Evolutionary conservation across 2,888 invertebrate genomes (phyloP), one percentile per base, ranked within the genome.

Genomic region (Pasiphila rectangulata): DNA sequence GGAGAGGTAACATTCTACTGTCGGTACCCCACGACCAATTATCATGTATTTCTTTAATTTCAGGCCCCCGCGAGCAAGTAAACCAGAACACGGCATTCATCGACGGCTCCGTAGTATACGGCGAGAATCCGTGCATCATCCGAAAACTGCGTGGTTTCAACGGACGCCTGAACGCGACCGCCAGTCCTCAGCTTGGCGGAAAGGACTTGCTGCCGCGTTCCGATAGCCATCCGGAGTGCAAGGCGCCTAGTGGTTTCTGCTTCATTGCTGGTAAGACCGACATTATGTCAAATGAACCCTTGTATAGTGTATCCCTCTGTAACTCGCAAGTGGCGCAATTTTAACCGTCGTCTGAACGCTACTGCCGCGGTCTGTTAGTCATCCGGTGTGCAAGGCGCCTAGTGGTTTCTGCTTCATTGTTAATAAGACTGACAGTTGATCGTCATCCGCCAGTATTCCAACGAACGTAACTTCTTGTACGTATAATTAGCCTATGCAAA

Each of bases 1-100:
- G n/a, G n/a, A n/a, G n/a, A n/a, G n/a, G n/a, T n/a, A n/a, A n/a
- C n/a, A n/a, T n/a, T n/a, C n/a, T n/a, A n/a, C n/a, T n/a, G n/a
- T n/a, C n/a, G n/a, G n/a, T n/a, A n/a, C n/a, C n/a, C n/a, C n/a
- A n/a, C 15, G 6, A 23, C 4, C 15, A 25, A 5, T 25, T 12
- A n/a, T n/a, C n/a, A 16, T n/a, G 9, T 4, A 13, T 15, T 7
- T 4, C 10, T 7, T 27, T 6, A 1, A 6, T 35, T 40, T 3
- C 66, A 91, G 95, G 97, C 5, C 95, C 96, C 0, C 91, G 98
- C 47, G 97, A 98, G 64, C 98, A 98, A 86, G 94, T 97, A 9
- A 98, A 98, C 77, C 96, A 97, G 72, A 97, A 97, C 71, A 96
- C 97, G 0, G 96, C 96, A 0, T 98, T 93, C 79, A 86, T 98